Conservation (phyloP, 2,797 vertebrate species). For the Neopelma chrysocephalum region DNA sequence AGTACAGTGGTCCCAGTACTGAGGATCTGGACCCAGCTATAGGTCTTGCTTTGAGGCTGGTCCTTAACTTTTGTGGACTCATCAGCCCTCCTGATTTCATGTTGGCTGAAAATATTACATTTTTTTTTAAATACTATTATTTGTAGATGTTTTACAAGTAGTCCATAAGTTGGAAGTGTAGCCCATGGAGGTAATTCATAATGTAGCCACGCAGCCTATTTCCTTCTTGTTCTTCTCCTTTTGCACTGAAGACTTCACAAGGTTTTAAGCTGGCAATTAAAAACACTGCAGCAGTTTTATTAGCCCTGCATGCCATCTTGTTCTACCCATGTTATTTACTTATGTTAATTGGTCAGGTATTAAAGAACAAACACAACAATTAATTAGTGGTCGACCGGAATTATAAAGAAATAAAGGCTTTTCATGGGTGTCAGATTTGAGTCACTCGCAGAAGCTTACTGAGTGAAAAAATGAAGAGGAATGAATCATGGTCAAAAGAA, state of each 20-base stretch:
- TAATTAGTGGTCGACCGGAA: constrained; percentile 46
- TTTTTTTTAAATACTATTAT: background rate
- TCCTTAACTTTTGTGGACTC: background rate
- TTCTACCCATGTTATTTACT: constrained; percentile 37
- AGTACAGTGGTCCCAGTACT: background rate
- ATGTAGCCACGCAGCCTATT: background rate
- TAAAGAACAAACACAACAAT: constrained; percentile 55
- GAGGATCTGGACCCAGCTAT: background rate
- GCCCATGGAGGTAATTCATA: background rate
- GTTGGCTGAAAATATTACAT: background rate
- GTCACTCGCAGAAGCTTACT: constrained; percentile 17
- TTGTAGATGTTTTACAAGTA: background rate
- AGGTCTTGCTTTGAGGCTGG: background rate
- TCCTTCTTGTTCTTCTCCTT: background rate
- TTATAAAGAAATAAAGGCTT: constrained; percentile 40
- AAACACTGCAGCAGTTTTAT: constrained; percentile 4
- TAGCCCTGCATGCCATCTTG: background rate
- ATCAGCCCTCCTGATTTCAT: background rate
- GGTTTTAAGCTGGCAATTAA: background rate
- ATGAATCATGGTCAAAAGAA: constrained; percentile 39
- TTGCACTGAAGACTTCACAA: background rate
- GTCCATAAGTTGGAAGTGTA: background rate
- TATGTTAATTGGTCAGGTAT: constrained; percentile 45
- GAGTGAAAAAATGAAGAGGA: constrained; percentile 22
- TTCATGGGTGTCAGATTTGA: constrained; percentile 31